Conservation (phyloP, 2,888 invertebrate species). For the Phrixothrix hirtus region DNA sequence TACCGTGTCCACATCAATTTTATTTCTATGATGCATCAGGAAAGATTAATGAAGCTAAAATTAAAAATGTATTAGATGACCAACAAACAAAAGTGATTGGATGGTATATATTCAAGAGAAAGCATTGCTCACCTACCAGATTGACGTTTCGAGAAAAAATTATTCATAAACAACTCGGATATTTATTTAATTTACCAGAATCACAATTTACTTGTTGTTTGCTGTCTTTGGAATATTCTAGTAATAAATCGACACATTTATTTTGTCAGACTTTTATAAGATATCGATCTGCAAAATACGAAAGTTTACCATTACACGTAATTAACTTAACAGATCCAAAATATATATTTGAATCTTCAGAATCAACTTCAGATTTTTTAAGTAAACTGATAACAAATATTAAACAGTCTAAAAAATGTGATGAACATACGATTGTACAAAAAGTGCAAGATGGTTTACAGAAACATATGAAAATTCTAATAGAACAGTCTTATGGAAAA, state of each 20-base stretch:
- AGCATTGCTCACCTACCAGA: conserved; percentile 59
- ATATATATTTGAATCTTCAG: conserved; percentile 47
- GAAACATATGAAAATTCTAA: conserved; percentile 45
- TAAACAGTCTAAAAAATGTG: conserved; percentile 38
- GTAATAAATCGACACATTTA: conserved; percentile 63
- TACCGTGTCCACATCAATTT: conserved; percentile 63
- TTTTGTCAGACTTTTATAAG: conserved; percentile 67
- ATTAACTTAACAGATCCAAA: conserved; percentile 56
- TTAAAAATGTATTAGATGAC: conserved; percentile 60
- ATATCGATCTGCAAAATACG: conserved; percentile 61
- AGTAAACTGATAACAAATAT: conserved; percentile 43
- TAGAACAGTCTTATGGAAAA: conserved; percentile 45
- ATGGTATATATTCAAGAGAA: conserved; percentile 65
- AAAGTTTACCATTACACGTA: conserved; percentile 58
- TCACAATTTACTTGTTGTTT: conserved; percentile 66
- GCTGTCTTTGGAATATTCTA: conserved; percentile 60
- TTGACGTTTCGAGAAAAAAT: conserved; percentile 67
- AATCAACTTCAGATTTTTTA: conserved; percentile 45
- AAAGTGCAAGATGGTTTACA: conserved; percentile 50
- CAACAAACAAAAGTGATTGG: conserved; percentile 65
- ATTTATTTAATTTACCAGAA: conserved; percentile 61
- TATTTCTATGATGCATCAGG: conserved; percentile 64
- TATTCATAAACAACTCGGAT: conserved; percentile 65
- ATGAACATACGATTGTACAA: conserved; percentile 43
- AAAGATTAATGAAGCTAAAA: conserved; percentile 60